Evolutionary conservation across 2,797 vertebrate genomes (phyloP).

Genomic region (Percopsis omiscomaycus): DNA sequence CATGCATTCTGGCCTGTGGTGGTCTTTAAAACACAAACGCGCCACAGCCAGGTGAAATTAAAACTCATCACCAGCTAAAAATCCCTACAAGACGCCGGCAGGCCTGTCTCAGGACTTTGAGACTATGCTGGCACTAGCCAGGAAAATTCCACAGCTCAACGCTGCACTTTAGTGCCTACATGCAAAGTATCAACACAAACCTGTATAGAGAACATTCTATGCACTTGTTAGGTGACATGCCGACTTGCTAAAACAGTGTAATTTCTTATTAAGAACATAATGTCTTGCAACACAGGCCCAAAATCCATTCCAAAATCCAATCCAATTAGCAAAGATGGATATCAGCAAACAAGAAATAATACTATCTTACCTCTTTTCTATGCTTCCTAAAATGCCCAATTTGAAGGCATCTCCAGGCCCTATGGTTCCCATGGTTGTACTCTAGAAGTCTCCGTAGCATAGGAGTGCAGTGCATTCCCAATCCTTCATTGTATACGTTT

Average conservation of each 20-base stretch:
- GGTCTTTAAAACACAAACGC: slow-evolving; percentile 14
- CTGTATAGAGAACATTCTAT: slow-evolving; percentile 27
- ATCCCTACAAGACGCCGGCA: no score
- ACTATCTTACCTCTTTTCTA: slow-evolving; percentile 62
- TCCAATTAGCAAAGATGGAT: no score
- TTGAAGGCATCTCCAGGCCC: slow-evolving; percentile 56
- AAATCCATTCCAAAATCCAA: slow-evolving; percentile 25
- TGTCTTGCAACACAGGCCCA: slow-evolving; percentile 10
- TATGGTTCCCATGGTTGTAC: slow-evolving; percentile 41
- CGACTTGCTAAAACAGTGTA: slow-evolving; percentile 28
- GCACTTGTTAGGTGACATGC: slow-evolving; percentile 19
- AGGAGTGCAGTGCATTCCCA: background rate
- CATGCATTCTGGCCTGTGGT: no score
- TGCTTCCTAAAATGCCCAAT: slow-evolving; percentile 52
- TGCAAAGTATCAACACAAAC: slow-evolving; percentile 5
- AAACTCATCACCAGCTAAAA: slow-evolving; percentile 3
- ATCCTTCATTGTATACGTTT: background rate
- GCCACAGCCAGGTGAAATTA: slow-evolving; percentile 6
- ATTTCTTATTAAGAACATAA: background rate
- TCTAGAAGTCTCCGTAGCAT: slow-evolving; percentile 6
- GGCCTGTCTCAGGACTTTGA: background rate
- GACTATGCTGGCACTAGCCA: background rate
- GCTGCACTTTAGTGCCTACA: background rate
- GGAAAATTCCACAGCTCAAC: background rate
- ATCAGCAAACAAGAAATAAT: background rate